Percentiles rank a stretch among this genome's conserved stretches.
Conservation (phyloP, 1,140 invertebrate genomes). For the Nylanderia fulva region DNA sequence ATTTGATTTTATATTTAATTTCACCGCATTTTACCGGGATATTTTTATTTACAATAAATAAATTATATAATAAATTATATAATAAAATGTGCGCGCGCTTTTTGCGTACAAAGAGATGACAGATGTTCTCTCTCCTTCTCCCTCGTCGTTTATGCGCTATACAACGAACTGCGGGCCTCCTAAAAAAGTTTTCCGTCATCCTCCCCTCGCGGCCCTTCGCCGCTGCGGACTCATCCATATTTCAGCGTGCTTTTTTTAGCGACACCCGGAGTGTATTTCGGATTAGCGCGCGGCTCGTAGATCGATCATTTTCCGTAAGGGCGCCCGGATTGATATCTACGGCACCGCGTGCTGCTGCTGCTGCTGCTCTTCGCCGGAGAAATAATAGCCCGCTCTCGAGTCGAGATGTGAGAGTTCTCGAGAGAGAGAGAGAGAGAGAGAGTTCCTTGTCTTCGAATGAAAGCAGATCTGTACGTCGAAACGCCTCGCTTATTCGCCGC, state of each 20-base stretch:
- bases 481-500: background rate
- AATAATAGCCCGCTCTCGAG: slow-evolving; percentile 10
- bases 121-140: background rate
- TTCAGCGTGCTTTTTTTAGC: background rate
- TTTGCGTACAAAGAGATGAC: too few species aligned
- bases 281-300: background rate
- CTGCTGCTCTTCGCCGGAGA: background rate
- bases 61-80: background rate
- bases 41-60: too few species aligned
- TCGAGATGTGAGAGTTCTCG: slow-evolving; percentile 18
- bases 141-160: background rate
- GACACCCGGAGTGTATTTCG: background rate
- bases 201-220: background rate
- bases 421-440: too few species aligned
- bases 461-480: slow-evolving; percentile 17
- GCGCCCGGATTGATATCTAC: background rate
- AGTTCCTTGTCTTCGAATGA: slow-evolving; percentile 17
- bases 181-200: background rate
- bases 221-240: background rate
- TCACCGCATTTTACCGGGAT: too few species aligned
- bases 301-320: slow-evolving; percentile 31
- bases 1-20: too few species aligned
- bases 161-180: background rate
- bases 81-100: too few species aligned
- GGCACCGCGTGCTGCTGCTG: background rate